phyloP scores from a whole-genome alignment of 2,888 invertebrate genomes.

The Electrophaes corylata region DNA sequence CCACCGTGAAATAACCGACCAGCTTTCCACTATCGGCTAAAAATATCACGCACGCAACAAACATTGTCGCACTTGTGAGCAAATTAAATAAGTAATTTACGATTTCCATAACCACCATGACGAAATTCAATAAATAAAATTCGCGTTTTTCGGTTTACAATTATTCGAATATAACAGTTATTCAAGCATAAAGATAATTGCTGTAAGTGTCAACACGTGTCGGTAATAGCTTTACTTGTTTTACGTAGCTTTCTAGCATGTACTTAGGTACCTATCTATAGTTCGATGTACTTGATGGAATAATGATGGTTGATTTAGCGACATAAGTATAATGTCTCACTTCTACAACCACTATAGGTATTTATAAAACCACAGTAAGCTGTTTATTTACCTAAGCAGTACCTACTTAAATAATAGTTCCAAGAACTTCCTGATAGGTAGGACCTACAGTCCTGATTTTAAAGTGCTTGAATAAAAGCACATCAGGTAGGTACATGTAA shows the following conservation, averaged over 20 bases:
- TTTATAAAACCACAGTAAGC: background rate
- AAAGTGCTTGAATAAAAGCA: no score
- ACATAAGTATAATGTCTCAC: background rate
- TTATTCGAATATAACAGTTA: slow-evolving; percentile 41
- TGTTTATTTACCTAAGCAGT: no score
- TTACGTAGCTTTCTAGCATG: slow-evolving; percentile 21
- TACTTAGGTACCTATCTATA: background rate
- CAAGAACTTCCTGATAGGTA: no score
- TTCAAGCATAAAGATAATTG: slow-evolving; percentile 40
- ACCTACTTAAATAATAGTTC: no score
- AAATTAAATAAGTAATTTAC: slow-evolving; percentile 44
- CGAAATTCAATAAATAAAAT: slow-evolving; percentile 41
- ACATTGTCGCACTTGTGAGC: slow-evolving; percentile 41
- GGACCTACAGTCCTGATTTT: no score
- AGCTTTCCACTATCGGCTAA: slow-evolving; percentile 41
- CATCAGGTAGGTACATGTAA: no score
- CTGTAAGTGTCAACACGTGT: slow-evolving; percentile 37
- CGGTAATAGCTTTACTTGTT: slow-evolving; percentile 27
- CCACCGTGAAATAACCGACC: slow-evolving; percentile 45
- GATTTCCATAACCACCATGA: slow-evolving; percentile 45
- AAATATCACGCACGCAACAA: slow-evolving; percentile 39
- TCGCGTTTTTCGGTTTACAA: slow-evolving; percentile 41
- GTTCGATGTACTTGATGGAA: no score
- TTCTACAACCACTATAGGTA: no score
- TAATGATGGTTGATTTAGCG: slow-evolving; percentile 1